These are phyloP conservation scores for Enteromius thamalakanensis DNA, from an alignment of 2,797 vertebrate species.

Conservation along the genomic window DNA sequence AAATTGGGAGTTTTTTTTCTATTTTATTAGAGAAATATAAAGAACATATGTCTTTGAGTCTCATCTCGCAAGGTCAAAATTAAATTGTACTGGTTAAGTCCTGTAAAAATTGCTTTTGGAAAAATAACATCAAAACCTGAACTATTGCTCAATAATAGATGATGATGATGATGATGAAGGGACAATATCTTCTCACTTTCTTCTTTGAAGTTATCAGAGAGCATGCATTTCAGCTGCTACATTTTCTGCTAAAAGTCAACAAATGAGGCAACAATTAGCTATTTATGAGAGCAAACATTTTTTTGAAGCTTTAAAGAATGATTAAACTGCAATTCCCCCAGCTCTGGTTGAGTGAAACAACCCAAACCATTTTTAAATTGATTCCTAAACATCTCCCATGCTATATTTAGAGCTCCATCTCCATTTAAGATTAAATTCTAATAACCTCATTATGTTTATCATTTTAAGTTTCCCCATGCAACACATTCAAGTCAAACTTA, in stretches of 20 bases:
- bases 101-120: not conserved
- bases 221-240: not conserved
- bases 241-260: not conserved
- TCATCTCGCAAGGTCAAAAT: not conserved
- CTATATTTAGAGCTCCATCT: not conserved
- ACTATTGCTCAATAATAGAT: not conserved
- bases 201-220: not conserved
- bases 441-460: conserved; percentile 12
- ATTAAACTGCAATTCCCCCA: not conserved
- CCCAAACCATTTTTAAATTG: not conserved
- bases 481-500: not conserved
- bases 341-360: not conserved
- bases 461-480: not conserved
- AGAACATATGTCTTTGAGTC: not conserved
- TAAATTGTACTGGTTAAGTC: not conserved
- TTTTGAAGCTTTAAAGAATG: not conserved
- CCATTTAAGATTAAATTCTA: not conserved
- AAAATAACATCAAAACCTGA: not conserved
- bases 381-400: conserved; percentile 8
- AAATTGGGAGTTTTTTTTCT: not conserved
- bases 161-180: no score
- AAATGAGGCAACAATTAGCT: conserved; percentile 16
- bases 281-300: not conserved
- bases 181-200: not conserved
- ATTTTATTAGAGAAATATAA: conserved; percentile 1